Conservation (phyloP, 2,888 invertebrate genomes). For the Dynastes maya region DNA sequence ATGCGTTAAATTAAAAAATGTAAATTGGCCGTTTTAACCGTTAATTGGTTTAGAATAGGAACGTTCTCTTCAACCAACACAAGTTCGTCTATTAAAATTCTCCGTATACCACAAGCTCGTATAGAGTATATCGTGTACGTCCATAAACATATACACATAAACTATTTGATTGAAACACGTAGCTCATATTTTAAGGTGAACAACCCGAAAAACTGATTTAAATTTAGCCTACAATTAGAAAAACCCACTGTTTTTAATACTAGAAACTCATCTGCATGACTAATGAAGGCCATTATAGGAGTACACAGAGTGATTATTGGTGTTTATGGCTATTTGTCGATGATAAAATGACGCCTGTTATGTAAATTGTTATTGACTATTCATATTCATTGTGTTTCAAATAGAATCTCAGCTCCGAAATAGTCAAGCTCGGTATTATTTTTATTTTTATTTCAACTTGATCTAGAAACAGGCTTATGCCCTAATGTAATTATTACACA, state of each 20-base stretch:
- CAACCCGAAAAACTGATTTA: conserved; percentile 25
- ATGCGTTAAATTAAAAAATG: neutral
- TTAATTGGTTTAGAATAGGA: conserved; percentile 17
- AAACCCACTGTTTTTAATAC: conserved; percentile 12
- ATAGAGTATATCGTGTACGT: neutral
- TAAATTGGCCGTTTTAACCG: conserved; percentile 19
- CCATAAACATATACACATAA: neutral
- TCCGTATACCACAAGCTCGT: neutral
- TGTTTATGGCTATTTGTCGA: conserved; percentile 1
- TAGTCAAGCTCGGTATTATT: no score
- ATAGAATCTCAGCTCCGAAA: no score
- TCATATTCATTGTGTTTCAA: neutral
- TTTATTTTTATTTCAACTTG: no score
- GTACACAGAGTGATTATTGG: conserved; percentile 8
- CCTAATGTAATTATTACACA: no score
- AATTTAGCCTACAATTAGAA: conserved; percentile 8
- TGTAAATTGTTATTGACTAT: conserved; percentile 5
- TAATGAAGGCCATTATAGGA: neutral
- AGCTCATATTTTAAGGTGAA: conserved; percentile 36
- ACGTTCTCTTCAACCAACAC: neutral
- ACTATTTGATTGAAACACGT: neutral
- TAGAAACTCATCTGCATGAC: conserved; percentile 6
- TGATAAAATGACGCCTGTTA: conserved; percentile 15
- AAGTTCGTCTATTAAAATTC: neutral
- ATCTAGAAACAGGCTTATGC: no score